phyloP scores from a whole-genome alignment of 1,140 invertebrate genomes.

The Leguminivora glycinivorella region DNA sequence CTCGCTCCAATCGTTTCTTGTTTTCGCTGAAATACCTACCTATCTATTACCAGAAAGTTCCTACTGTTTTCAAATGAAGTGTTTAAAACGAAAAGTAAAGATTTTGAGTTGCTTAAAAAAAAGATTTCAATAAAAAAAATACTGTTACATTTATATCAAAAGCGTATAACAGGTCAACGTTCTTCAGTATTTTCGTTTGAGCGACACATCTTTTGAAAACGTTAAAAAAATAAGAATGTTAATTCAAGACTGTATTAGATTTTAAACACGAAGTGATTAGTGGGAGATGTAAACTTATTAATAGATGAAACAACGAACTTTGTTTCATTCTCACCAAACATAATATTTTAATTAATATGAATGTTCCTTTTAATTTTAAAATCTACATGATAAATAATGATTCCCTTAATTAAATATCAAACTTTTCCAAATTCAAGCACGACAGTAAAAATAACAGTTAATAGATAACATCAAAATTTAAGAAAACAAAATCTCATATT shows the following conservation, averaged over 20 bases:
- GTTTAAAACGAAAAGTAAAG: too few species aligned
- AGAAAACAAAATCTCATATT: background rate
- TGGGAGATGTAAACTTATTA: background rate
- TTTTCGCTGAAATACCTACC: too few species aligned
- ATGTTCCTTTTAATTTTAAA: background rate
- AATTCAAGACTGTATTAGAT: background rate
- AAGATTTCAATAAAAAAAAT: too few species aligned
- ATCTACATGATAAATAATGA: background rate
- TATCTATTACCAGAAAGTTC: too few species aligned
- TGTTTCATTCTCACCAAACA: background rate
- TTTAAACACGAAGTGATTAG: background rate
- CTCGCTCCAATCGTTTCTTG: too few species aligned
- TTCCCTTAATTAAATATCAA: conserved; percentile 15
- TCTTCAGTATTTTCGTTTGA: too few species aligned
- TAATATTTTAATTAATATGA: background rate
- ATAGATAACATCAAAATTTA: background rate
- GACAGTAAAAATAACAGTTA: conserved; percentile 15
- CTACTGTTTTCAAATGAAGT: too few species aligned
- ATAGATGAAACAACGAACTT: conserved; percentile 5
- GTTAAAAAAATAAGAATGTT: background rate
- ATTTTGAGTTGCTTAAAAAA: too few species aligned
- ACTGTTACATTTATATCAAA: too few species aligned
- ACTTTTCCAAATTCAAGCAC: conserved; percentile 9
- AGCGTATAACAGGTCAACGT: too few species aligned
- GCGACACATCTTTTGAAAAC: background rate